A percentile compares a stretch with the other conserved stretches of the same genome.
phyloP scores from a whole-genome alignment of 2,888 invertebrate genomes.

The Scrobipalpa costella region DNA sequence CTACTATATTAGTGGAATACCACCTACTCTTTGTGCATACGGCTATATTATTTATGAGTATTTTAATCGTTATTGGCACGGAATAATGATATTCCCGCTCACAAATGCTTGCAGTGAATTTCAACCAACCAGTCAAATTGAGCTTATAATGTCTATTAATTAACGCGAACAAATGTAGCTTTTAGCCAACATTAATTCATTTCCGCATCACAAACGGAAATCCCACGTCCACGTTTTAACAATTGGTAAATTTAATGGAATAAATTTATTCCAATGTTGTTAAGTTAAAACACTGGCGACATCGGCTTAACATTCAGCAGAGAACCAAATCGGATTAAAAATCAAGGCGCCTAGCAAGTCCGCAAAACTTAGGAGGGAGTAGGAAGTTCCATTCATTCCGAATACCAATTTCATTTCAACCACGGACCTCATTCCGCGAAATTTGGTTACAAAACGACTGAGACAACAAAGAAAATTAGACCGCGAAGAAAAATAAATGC shows the following conservation, averaged over 20 bases:
- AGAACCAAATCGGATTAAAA: slow-evolving; percentile 59
- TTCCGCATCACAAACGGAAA: slow-evolving; percentile 20
- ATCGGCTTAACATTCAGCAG: slow-evolving; percentile 52
- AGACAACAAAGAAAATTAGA: slow-evolving; percentile 79
- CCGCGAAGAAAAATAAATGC: slow-evolving; percentile 79
- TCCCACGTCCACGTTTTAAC: slow-evolving; percentile 18
- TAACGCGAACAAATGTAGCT: slow-evolving; percentile 17
- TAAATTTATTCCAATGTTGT: slow-evolving; percentile 44
- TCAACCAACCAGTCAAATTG: slow-evolving; percentile 12
- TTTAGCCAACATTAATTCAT: slow-evolving; percentile 17
- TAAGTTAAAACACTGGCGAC: slow-evolving; percentile 33
- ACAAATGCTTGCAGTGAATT: slow-evolving; percentile 25
- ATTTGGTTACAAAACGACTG: slow-evolving; percentile 78
- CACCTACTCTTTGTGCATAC: too few relatives aligned
- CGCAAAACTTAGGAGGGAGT: slow-evolving; percentile 47
- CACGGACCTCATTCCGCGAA: slow-evolving; percentile 73
- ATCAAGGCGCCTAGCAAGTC: slow-evolving; percentile 58
- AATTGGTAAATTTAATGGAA: slow-evolving; percentile 21
- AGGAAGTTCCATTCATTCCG: slow-evolving; percentile 66
- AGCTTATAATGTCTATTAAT: slow-evolving; percentile 19
- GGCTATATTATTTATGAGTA: neutral
- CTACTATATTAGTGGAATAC: neutral
- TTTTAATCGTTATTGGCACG: neutral
- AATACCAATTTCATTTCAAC: slow-evolving; percentile 76
- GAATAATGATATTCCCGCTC: neutral